Conservation (phyloP, 2,113 vertebrate genomes). For the Pterophyllum scalare region DNA sequence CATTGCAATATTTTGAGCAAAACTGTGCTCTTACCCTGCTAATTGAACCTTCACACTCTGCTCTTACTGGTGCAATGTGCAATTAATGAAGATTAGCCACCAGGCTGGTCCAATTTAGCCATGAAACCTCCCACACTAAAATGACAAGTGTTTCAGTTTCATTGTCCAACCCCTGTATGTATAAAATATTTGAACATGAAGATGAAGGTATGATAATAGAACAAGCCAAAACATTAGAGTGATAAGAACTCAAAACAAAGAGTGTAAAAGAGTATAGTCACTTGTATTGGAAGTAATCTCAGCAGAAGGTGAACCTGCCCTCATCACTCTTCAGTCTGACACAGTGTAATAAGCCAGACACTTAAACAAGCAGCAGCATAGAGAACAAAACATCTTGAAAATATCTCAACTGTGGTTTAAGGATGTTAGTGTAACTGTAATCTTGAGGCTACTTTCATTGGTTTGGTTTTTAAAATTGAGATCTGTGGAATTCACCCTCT, state of each 20-base stretch:
- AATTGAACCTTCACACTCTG: too few relatives aligned
- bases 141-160: too few relatives aligned
- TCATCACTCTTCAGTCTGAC: conserved; percentile 47
- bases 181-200: neutral
- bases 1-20: too few relatives aligned
- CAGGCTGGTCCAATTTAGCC: too few relatives aligned
- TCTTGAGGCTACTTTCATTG: neutral
- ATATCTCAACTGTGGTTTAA: neutral
- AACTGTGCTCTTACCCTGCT: too few relatives aligned
- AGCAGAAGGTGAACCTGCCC: conserved; percentile 54
- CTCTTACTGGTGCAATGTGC: too few relatives aligned
- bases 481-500: neutral
- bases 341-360: neutral
- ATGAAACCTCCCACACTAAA: too few relatives aligned
- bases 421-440: neutral
- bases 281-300: conserved; percentile 60
- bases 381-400: neutral
- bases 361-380: conserved; percentile 27
- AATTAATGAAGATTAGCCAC: too few relatives aligned
- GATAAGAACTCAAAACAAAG: conserved; percentile 4
- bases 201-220: neutral
- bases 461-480: neutral
- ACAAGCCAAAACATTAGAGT: neutral
- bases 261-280: conserved; percentile 4
- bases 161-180: too few relatives aligned